A percentile compares a stretch with the other conserved stretches of the same genome.
These are phyloP conservation scores for Nycteola revayana DNA, from an alignment of 2,888 invertebrate species.

Conservation along the genomic window DNA sequence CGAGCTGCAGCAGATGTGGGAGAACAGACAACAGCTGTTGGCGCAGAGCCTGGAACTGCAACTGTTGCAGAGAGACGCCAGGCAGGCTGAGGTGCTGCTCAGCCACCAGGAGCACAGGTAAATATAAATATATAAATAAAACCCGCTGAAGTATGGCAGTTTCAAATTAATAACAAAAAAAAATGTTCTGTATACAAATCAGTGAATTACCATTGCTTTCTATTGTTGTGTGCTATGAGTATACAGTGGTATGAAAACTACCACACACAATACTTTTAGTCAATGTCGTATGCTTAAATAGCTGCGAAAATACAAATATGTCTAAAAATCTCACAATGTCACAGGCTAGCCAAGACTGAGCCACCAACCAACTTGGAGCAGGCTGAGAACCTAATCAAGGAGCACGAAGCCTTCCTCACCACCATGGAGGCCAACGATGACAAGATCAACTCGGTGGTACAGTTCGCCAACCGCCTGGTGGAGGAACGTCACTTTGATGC, in stretches of 20 bases:
- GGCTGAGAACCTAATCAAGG: conserved; percentile 97
- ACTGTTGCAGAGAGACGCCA: conserved; percentile 97
- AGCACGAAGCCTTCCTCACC: conserved; percentile 99
- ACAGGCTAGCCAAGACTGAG: conserved; percentile 94
- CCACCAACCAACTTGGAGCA: conserved; percentile 97
- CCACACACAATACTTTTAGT: conserved; percentile 1
- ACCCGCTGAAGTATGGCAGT: too few species aligned
- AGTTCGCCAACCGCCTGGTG: conserved; percentile 94
- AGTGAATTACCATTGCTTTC: too few species aligned
- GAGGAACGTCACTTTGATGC: conserved; percentile 98
- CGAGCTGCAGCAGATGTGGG: conserved; percentile 99
- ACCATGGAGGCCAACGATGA: conserved; percentile 99
- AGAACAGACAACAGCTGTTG: conserved; percentile 96
- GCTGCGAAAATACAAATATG: too few species aligned
- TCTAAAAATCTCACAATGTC: too few species aligned
- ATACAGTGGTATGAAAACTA: too few species aligned
- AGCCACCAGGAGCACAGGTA: conserved; percentile 98
- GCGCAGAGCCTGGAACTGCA: conserved; percentile 97
- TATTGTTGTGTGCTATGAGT: too few species aligned
- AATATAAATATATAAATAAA: too few species aligned
- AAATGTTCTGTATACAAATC: too few species aligned
- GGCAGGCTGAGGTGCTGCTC: conserved; percentile 98
- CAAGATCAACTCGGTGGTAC: conserved; percentile 97
- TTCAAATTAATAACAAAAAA: too few species aligned
- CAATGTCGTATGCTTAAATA: too few species aligned